A percentile compares a stretch with the other conserved stretches of the same genome.
Conservation (phyloP, 2,113 vertebrate genomes). For the Tyrannus savana region DNA sequence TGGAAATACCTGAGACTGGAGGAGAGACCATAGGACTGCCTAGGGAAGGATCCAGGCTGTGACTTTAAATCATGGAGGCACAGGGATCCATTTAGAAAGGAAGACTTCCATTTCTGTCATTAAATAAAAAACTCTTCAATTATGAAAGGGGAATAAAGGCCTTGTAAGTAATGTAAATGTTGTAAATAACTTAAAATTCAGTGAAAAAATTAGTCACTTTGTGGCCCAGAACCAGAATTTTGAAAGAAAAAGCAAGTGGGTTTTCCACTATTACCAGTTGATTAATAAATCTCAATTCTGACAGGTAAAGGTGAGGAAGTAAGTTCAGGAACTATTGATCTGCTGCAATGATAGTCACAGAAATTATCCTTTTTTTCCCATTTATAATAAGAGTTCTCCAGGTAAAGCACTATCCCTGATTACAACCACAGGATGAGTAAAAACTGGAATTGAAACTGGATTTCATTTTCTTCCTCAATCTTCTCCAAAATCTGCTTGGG, state of each 20-base stretch:
- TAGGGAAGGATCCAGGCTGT: not conserved
- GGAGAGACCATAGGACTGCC: not conserved
- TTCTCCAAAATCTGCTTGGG: not conserved
- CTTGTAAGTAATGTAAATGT: not conserved
- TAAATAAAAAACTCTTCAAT: not conserved
- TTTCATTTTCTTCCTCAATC: not conserved
- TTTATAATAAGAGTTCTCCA: not conserved
- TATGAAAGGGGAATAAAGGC: not conserved
- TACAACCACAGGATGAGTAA: not conserved
- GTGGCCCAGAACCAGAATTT: not conserved
- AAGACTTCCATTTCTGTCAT: not conserved
- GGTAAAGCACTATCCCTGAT: not conserved
- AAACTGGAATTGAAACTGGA: not conserved
- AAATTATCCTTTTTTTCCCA: not conserved
- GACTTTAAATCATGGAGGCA: not conserved
- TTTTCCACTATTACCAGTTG: not conserved
- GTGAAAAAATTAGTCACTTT: not conserved
- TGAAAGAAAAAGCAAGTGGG: not conserved
- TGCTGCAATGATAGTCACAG: not conserved
- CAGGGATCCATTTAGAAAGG: not conserved
- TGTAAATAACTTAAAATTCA: not conserved
- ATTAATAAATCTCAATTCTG: not conserved
- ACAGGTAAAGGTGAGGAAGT: not conserved
- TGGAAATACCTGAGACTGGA: not conserved
- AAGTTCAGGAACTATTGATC: not conserved